Conservation (phyloP, 2,113 vertebrate genomes). For the Neogale vison region DNA sequence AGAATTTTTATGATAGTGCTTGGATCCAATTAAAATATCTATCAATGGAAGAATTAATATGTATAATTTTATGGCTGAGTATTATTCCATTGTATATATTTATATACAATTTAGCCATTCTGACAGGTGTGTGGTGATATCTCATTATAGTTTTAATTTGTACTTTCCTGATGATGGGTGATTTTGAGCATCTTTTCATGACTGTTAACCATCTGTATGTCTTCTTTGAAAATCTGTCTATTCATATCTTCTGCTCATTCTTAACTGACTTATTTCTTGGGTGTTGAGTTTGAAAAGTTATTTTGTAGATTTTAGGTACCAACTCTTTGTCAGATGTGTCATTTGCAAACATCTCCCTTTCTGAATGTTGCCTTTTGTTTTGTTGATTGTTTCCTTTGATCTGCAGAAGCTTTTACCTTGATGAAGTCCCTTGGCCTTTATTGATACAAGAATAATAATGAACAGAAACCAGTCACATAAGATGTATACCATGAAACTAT, state of each 20-base stretch:
- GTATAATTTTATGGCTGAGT: background rate
- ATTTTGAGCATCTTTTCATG: background rate
- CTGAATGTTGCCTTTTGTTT: background rate
- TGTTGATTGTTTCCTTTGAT: background rate
- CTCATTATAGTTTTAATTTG: background rate
- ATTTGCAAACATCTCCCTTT: background rate
- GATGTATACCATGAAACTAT: background rate
- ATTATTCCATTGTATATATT: background rate
- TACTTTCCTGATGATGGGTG: background rate
- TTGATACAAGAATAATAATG: background rate
- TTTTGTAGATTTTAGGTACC: background rate
- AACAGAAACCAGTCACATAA: background rate
- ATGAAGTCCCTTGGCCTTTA: background rate
- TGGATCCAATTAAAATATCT: background rate
- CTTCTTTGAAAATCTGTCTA: background rate
- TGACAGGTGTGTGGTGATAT: background rate
- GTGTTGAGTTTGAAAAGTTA: background rate
- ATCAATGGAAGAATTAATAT: background rate
- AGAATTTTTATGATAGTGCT: background rate
- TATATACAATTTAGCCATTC: background rate
- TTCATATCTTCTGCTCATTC: background rate
- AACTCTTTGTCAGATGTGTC: background rate
- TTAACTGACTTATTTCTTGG: background rate
- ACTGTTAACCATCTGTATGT: background rate
- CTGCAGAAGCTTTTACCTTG: background rate